Evolutionary conservation across 64 coral and sea anemone genomes (phyloP).

Genomic region (Acropora tenuis): DNA sequence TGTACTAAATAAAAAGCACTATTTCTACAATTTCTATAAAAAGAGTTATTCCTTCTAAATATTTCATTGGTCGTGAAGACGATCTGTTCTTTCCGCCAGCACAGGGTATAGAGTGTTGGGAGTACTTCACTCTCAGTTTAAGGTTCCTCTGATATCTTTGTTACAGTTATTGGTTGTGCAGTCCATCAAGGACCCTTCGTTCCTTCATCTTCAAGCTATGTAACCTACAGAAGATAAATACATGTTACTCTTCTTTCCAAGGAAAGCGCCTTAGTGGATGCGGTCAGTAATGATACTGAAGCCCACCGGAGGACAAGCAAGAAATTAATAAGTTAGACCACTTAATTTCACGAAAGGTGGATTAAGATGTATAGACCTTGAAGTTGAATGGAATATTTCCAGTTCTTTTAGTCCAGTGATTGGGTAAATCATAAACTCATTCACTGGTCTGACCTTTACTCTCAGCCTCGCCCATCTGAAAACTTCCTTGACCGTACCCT

Average conservation of each 20-base stretch:
- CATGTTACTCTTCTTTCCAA: background rate
- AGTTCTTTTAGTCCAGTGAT: no score
- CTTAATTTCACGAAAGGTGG: no score
- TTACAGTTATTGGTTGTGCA: background rate
- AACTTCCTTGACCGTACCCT: constrained; percentile 39
- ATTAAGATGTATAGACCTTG: background rate
- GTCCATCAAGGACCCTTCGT: background rate
- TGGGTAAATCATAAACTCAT: no score
- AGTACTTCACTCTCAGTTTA: no score
- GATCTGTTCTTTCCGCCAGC: background rate
- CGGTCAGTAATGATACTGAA: no score
- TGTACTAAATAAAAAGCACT: no score
- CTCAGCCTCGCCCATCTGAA: constrained; percentile 43
- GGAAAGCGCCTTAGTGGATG: background rate
- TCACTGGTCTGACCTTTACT: constrained; percentile 12
- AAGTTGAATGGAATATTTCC: no score
- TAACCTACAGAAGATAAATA: constrained; percentile 24
- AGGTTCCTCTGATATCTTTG: background rate
- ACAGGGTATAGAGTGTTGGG: background rate
- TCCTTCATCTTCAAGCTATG: constrained; percentile 15
- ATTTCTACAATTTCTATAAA: no score
- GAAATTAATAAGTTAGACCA: no score
- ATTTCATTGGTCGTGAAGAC: no score
- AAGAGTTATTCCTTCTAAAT: no score
- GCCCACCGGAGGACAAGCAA: no score